phyloP scores from a whole-genome alignment of 2,113 vertebrate species.

The Trichomycterus rosablanca region DNA sequence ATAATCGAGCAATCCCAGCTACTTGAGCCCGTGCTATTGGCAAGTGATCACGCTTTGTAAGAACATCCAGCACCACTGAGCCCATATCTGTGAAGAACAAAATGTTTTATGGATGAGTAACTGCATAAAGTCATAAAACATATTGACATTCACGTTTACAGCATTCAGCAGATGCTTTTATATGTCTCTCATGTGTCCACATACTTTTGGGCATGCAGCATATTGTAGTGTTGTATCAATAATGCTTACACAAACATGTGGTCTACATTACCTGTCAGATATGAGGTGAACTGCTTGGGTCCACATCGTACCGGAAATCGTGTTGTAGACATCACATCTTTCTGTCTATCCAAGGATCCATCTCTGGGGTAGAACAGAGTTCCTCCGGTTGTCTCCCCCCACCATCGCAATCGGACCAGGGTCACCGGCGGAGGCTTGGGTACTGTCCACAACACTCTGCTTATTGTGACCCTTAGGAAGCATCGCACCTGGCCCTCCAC shows the following conservation, averaged over 20 bases:
- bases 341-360: slow-evolving; percentile 65
- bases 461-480: slow-evolving; percentile 78
- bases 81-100: slow-evolving; percentile 81
- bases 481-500: slow-evolving; percentile 85
- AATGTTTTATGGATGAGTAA: not conserved
- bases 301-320: slow-evolving; percentile 85
- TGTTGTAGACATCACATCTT: slow-evolving; percentile 68
- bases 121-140: not conserved
- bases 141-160: not conserved
- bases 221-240: too few relatives aligned
- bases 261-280: slow-evolving; percentile 76
- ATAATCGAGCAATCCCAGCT: slow-evolving; percentile 72
- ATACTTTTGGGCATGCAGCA: too few relatives aligned
- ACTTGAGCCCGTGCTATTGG: slow-evolving; percentile 80
- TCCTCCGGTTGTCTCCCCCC: slow-evolving; percentile 85
- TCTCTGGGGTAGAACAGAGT: slow-evolving; percentile 77
- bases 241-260: not conserved
- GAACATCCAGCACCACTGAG: slow-evolving; percentile 80
- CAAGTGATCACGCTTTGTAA: slow-evolving; percentile 78
- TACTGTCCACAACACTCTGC: slow-evolving; percentile 74
- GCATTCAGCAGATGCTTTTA: too few relatives aligned
- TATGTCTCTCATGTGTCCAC: too few relatives aligned
- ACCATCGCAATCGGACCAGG: slow-evolving; percentile 83
- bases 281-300: slow-evolving; percentile 84
- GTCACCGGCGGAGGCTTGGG: slow-evolving; percentile 63